These are phyloP conservation scores for Tetranychus truncatus DNA, from an alignment of 2,888 invertebrate genomes.

Conservation along the genomic window DNA sequence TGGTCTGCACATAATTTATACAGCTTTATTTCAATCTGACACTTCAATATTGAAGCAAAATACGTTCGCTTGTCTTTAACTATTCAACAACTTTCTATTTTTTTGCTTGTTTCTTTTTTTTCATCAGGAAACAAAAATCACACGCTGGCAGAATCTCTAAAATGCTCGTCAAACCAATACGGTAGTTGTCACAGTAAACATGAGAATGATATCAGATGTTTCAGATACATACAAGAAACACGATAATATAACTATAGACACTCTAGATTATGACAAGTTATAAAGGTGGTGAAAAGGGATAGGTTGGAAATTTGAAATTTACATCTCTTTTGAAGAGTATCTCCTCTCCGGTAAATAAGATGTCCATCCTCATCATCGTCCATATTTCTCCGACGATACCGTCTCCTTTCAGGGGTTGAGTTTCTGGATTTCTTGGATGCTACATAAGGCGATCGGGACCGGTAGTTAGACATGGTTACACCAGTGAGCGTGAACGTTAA, in stretches of 20 bases:
- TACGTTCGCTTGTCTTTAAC: too few relatives aligned
- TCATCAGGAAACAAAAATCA: too few relatives aligned
- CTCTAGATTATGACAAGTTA: too few relatives aligned
- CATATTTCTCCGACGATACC: conserved; percentile 33
- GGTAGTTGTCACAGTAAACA: too few relatives aligned
- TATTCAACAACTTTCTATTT: too few relatives aligned
- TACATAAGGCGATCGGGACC: conserved; percentile 5
- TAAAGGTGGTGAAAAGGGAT: background rate
- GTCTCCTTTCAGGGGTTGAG: background rate
- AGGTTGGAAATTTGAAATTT: conserved; percentile 26
- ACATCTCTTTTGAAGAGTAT: conserved; percentile 96
- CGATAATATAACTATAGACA: background rate
- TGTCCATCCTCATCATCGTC: conserved; percentile 99
- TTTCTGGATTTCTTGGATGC: background rate
- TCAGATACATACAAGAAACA: background rate
- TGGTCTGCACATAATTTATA: too few relatives aligned
- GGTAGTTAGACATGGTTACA: background rate
- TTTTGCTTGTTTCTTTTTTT: too few relatives aligned
- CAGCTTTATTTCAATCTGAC: too few relatives aligned
- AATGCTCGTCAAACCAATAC: too few relatives aligned
- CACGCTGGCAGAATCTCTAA: too few relatives aligned
- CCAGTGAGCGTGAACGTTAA: background rate
- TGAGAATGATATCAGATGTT: background rate
- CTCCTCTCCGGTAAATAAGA: conserved; percentile 96
- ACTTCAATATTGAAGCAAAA: too few relatives aligned